Conservation (phyloP, 2,888 invertebrate species). For the Ichneumoninae sp. region DNA sequence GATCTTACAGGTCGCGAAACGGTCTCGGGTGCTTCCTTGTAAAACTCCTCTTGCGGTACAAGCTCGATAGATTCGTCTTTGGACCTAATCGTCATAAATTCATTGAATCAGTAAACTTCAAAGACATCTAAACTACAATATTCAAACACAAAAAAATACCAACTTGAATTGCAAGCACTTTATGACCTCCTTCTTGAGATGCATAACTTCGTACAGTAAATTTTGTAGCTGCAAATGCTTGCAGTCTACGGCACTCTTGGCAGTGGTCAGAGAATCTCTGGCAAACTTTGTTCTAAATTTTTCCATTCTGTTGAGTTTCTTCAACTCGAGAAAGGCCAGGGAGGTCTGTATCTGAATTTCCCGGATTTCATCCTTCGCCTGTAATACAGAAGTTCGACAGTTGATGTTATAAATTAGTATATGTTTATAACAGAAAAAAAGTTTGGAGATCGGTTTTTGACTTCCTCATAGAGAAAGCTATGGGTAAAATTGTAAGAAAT, state of each 20-base stretch:
- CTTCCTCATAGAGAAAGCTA: too few species aligned
- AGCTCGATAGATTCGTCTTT: slow-evolving; percentile 97
- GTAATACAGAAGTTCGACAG: slow-evolving; percentile 9
- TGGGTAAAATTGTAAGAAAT: too few species aligned
- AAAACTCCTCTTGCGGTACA: slow-evolving; percentile 93
- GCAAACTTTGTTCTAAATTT: slow-evolving; percentile 94
- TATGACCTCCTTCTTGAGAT: slow-evolving; percentile 96
- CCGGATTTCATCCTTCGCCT: slow-evolving; percentile 88
- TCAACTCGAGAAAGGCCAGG: slow-evolving; percentile 92
- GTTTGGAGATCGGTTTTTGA: too few species aligned
- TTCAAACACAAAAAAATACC: slow-evolving; percentile 70
- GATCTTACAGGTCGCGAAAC: slow-evolving; percentile 88
- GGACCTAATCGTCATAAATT: slow-evolving; percentile 86
- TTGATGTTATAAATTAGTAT: background rate
- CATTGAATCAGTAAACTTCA: slow-evolving; percentile 33
- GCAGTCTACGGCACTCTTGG: slow-evolving; percentile 95
- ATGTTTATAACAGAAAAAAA: background rate
- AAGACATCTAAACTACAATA: slow-evolving; percentile 22
- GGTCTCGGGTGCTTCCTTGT: slow-evolving; percentile 90
- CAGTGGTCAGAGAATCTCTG: slow-evolving; percentile 92
- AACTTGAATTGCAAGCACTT: slow-evolving; percentile 97
- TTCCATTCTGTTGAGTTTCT: slow-evolving; percentile 95
- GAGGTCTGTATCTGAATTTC: slow-evolving; percentile 90
- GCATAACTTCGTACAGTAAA: slow-evolving; percentile 96
- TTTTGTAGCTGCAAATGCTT: slow-evolving; percentile 96